A percentile compares a stretch with the other conserved stretches of the same genome.
These are phyloP conservation scores for Pseudotriccus pelzelni DNA, from an alignment of 2,797 vertebrate genomes.

Conservation along the genomic window DNA sequence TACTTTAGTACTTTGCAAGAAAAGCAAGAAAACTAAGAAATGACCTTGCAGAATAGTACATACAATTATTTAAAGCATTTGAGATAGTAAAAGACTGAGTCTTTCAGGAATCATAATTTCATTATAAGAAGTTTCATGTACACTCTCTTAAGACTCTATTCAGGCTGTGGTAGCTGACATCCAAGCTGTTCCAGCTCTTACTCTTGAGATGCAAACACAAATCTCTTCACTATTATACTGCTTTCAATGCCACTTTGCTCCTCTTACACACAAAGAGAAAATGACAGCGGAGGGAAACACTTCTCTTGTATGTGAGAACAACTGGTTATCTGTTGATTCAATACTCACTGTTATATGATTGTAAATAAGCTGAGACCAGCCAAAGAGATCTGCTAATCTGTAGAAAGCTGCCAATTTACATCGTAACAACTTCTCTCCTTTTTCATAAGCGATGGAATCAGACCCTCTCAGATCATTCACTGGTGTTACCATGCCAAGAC, in stretches of 20 bases:
- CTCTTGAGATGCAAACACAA: not conserved
- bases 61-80: not conserved
- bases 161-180: not conserved
- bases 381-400: constrained; percentile 92
- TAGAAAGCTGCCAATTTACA: constrained; percentile 97
- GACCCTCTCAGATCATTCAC: constrained; percentile 97
- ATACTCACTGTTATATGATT: constrained; percentile 95
- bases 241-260: not conserved
- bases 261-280: not conserved
- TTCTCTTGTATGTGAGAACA: not conserved
- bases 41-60: not conserved
- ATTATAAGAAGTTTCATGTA: not conserved
- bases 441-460: constrained; percentile 96
- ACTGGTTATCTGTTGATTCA: not conserved
- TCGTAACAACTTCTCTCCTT: constrained; percentile 93
- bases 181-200: not conserved
- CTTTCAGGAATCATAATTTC: not conserved
- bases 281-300: not conserved
- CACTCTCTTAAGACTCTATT: constrained; percentile 24
- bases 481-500: constrained; percentile 98
- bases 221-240: not conserved
- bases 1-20: not conserved
- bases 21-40: not conserved
- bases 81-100: not conserved
- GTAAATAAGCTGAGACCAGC: constrained; percentile 99